Conservation (phyloP, 2,888 invertebrate species). For the Neoitamus cyanurus region DNA sequence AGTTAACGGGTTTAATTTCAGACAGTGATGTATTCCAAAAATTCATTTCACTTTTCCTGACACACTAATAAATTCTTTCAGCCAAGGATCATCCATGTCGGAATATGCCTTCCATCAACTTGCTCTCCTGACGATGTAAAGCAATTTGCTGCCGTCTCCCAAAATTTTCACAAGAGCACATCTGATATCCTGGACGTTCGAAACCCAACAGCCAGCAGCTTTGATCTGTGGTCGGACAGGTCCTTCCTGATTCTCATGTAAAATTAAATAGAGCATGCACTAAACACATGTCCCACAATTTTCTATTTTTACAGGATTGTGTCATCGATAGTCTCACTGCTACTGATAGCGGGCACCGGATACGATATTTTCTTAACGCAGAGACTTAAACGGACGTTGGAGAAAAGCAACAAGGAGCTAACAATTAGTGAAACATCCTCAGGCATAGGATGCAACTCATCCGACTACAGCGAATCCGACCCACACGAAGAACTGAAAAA, state of each 20-base stretch:
- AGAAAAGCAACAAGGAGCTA: conserved; percentile 64
- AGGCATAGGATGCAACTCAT: conserved; percentile 67
- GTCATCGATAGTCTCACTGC: conserved; percentile 67
- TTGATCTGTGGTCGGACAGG: conserved; percentile 74
- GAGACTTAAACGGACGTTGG: conserved; percentile 60
- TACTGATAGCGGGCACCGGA: conserved; percentile 75
- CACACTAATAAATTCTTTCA: conserved; percentile 59
- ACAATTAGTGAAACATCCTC: conserved; percentile 66
- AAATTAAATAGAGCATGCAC: conserved; percentile 55
- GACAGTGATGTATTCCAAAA: background rate
- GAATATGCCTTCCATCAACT: conserved; percentile 78
- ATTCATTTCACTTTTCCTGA: background rate
- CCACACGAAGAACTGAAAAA: conserved; percentile 59
- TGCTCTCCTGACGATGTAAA: conserved; percentile 75
- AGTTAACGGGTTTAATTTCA: background rate
- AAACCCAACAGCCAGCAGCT: conserved; percentile 75
- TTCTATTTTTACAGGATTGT: conserved; percentile 67
- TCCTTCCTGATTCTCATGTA: conserved; percentile 79
- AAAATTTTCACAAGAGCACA: conserved; percentile 67
- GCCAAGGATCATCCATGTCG: conserved; percentile 79
- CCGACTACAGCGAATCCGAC: conserved; percentile 65
- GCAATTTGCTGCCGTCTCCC: conserved; percentile 70
- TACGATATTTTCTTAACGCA: conserved; percentile 73
- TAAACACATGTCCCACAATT: conserved; percentile 54
- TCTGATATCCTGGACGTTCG: conserved; percentile 75